Evolutionary conservation across 2,888 invertebrate genomes (phyloP), one percentile per base, ranked within the genome.

Genomic region (Steinernema hermaphroditum): DNA sequence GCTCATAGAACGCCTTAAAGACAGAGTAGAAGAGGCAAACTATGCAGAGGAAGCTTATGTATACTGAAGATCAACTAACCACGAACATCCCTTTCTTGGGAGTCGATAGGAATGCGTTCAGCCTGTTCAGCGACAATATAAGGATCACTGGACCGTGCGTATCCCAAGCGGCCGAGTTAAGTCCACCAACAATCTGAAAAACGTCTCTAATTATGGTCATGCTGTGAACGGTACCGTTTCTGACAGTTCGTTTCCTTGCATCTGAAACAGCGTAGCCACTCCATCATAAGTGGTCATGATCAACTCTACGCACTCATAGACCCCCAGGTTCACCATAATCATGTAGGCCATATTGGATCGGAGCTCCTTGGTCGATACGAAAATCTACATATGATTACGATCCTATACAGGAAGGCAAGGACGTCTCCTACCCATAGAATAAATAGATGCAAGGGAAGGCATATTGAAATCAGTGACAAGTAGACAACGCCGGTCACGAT

Each of bases 111-210:
- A 62, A 62, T 8, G 62, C 62, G 16, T 62, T 32, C 2, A 62
- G 62, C 2, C 62, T 29, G 32, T 62, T 62, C 4, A 62, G 32
- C 1, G 62, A 62, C 4, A 62, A 32, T 27, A 62, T 34, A 16
- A 62, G 62, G 32, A 62, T 62, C 1, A 62, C 19, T 14, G 62
- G 62, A 12, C 62, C 62, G 16, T 62, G 62, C 6, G 62, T 62
- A 34, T 62, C 62, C 62, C 62, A 62, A 12, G 62, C 62, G 2
- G 62, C 62, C 8, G 32, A 62, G 16, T 62, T 62, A 29, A 62
- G 16, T 2, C 62, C 62, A 16, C 62, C 62, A 16, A 62, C 32
- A 8, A 62, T 32, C 62, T 62, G 16, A 62, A 62, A 2, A 29
- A 9, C 24, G 22, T n/a, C 49, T 49, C 19, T 19, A 49, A 9